phyloP scores from a whole-genome alignment of 2,113 vertebrate species.

The Choloepus hoffmanni region DNA sequence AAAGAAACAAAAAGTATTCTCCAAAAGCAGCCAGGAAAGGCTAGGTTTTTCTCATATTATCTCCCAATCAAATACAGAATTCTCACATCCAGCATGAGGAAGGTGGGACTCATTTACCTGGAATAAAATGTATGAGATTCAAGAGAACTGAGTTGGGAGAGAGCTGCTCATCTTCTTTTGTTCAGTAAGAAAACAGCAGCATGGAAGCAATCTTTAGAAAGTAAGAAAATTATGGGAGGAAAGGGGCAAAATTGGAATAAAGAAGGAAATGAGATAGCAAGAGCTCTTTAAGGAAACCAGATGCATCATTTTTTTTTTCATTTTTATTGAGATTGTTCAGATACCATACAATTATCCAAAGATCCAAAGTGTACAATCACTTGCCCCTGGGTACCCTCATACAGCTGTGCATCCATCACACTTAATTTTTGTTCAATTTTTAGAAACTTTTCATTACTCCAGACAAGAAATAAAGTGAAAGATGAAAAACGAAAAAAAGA shows the following conservation, averaged over 20 bases:
- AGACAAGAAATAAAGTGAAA: no score
- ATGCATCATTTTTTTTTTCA: neutral
- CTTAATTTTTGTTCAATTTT: no score
- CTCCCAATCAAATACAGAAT: slow-evolving; percentile 56
- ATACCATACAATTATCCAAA: no score
- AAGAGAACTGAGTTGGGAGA: neutral
- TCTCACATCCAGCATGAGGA: neutral
- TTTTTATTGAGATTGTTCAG: no score
- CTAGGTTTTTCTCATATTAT: neutral
- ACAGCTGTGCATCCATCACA: no score
- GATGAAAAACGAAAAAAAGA: no score
- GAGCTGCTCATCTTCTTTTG: neutral
- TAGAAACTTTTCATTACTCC: no score
- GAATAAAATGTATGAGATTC: neutral
- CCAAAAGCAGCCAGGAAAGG: neutral
- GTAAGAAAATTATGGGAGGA: neutral
- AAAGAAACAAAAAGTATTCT: neutral
- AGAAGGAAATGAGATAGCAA: neutral
- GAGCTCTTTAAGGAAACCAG: neutral
- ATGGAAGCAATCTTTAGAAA: neutral
- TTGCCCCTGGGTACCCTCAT: no score
- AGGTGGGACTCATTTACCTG: neutral
- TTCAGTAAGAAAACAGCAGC: neutral
- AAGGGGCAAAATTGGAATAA: neutral
- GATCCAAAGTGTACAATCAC: no score